Conservation (phyloP, 1,140 invertebrate species). For the Leptinotarsa texana region DNA sequence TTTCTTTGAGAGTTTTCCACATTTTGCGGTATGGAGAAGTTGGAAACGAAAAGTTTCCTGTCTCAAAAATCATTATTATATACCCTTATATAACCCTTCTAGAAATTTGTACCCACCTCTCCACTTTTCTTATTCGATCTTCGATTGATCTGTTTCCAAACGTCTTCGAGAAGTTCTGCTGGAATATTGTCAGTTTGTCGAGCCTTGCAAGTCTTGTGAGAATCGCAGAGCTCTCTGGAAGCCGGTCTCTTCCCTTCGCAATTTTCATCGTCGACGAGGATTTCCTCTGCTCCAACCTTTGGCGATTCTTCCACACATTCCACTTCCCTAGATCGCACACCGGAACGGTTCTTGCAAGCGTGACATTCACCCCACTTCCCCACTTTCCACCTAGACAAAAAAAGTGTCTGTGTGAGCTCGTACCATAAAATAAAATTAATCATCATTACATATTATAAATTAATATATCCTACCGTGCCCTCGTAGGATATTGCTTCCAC, state of each 20-base stretch:
- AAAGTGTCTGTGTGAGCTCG: no score
- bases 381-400: slow-evolving; percentile 56
- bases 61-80: no score
- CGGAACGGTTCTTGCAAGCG: slow-evolving; percentile 57
- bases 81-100: no score
- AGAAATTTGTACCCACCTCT: slow-evolving; percentile 1
- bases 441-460: no score
- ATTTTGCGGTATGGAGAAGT: no score
- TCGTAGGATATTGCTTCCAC: no score
- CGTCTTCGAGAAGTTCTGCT: slow-evolving; percentile 37
- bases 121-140: slow-evolving; percentile 19
- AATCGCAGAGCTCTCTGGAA: slow-evolving; percentile 54
- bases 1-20: no score
- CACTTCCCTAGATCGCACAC: slow-evolving; percentile 54
- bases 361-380: slow-evolving; percentile 60
- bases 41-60: no score
- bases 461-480: no score
- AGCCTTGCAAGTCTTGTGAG: slow-evolving; percentile 52
- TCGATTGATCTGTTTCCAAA: slow-evolving; percentile 44
- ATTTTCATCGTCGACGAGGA: slow-evolving; percentile 54
- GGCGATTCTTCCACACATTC: slow-evolving; percentile 57
- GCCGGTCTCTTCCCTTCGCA: slow-evolving; percentile 53
- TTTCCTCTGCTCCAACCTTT: slow-evolving; percentile 54
- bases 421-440: no score
- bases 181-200: slow-evolving; percentile 35